A percentile compares a stretch with the other conserved stretches of the same genome.
These are phyloP conservation scores for Pinctada fucata DNA, from an alignment of 2,888 invertebrate species.

Conservation along the genomic window DNA sequence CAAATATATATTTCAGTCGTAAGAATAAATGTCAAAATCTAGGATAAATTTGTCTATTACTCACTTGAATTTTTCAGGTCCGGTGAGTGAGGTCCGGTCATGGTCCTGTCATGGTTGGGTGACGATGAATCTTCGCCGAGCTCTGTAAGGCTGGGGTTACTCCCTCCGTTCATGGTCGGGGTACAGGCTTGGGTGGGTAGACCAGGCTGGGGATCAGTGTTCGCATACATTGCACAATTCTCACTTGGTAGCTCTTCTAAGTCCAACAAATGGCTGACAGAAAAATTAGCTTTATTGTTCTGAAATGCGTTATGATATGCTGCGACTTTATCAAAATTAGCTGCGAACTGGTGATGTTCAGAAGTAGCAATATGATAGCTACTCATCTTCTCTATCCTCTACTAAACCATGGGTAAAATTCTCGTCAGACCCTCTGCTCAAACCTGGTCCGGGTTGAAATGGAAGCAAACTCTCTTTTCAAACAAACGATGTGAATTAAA, in stretches of 20 bases:
- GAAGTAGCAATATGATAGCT: conserved; percentile 56
- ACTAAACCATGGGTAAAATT: not conserved
- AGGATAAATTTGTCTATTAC: not conserved
- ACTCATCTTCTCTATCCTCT: conserved; percentile 52
- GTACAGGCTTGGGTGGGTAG: conserved; percentile 62
- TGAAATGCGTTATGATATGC: conserved; percentile 61
- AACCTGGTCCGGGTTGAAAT: conserved; percentile 9
- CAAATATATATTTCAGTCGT: too few species aligned
- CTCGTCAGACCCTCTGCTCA: conserved; percentile 8
- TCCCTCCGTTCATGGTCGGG: conserved; percentile 43
- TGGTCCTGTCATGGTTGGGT: conserved; percentile 28
- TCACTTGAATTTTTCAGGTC: conserved; percentile 24
- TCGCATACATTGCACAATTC: conserved; percentile 68
- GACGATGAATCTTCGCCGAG: conserved; percentile 31
- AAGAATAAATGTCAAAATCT: too few species aligned
- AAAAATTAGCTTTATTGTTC: conserved; percentile 66
- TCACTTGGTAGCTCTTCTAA: conserved; percentile 67
- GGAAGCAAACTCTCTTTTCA: not conserved
- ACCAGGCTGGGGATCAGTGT: conserved; percentile 61
- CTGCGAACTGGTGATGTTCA: conserved; percentile 56
- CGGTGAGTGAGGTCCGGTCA: conserved; percentile 4
- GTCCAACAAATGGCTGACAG: conserved; percentile 67
- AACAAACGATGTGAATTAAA: not conserved
- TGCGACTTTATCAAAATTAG: conserved; percentile 61
- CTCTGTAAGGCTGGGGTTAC: conserved; percentile 34